These are phyloP conservation scores for Vannuccia rotundouncinata DNA, from an alignment of 2,888 invertebrate species.

Conservation along the genomic window DNA sequence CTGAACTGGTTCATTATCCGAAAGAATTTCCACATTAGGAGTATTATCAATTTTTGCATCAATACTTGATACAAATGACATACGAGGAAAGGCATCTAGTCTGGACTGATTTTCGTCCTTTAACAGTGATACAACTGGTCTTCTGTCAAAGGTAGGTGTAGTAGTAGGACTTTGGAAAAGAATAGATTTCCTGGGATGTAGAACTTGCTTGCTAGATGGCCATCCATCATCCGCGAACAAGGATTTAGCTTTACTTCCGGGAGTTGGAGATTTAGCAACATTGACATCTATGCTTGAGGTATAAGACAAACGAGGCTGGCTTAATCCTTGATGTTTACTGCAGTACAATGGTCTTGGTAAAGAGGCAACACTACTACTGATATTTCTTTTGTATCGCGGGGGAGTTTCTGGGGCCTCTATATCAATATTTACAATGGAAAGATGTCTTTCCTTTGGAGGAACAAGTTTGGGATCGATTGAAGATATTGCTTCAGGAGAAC, in stretches of 20 bases:
- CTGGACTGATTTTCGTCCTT: neutral
- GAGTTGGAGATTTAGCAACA: neutral
- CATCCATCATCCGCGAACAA: constrained; percentile 6
- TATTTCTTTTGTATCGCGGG: neutral
- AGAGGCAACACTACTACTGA: neutral
- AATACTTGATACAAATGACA: neutral
- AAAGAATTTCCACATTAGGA: neutral
- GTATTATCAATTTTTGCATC: neutral
- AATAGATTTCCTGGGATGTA: neutral
- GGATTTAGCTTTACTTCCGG: neutral
- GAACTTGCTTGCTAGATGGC: neutral
- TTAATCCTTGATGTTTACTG: neutral
- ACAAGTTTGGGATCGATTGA: too few species aligned
- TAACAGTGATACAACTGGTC: too few species aligned
- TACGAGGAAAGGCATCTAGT: neutral
- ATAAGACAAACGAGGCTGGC: neutral
- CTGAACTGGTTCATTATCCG: neutral
- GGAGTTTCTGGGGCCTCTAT: neutral
- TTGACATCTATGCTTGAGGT: neutral
- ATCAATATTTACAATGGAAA: constrained; percentile 6
- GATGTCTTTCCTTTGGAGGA: neutral
- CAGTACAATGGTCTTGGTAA: neutral
- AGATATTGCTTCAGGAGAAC: too few species aligned
- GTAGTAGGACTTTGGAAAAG: neutral
- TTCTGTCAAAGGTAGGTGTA: neutral